Conservation (phyloP, 2,113 vertebrate genomes). For the Junco hyemalis region DNA sequence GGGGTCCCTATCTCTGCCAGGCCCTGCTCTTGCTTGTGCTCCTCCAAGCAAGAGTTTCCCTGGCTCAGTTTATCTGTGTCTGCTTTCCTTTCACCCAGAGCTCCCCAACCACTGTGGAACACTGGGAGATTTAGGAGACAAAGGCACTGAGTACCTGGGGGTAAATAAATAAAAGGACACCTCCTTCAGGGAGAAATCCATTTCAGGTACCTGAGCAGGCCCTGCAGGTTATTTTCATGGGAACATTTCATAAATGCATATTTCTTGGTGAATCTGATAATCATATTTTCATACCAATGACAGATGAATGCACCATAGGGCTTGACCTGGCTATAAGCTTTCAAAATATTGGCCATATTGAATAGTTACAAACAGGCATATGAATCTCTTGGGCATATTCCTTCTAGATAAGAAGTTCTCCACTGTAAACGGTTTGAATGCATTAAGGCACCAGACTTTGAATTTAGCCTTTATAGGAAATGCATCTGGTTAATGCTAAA, state of each 20-base stretch:
- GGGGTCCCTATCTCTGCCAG: background rate
- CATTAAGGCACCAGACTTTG: constrained; percentile 20
- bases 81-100: background rate
- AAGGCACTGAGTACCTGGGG: background rate
- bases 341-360: background rate
- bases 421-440: background rate
- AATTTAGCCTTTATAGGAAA: background rate
- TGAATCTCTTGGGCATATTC: background rate
- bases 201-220: background rate
- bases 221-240: background rate
- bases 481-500: background rate
- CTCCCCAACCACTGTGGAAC: background rate
- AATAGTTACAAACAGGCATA: background rate
- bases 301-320: background rate
- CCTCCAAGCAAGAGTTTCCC: background rate
- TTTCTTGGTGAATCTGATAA: background rate
- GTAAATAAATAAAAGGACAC: background rate
- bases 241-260: background rate
- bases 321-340: background rate
- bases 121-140: background rate
- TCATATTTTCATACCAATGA: background rate
- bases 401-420: background rate
- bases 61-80: background rate
- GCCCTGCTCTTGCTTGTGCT: background rate
- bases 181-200: background rate